Base-by-base conservation (phyloP, 37 sponge, comb jelly and placozoan genomes). In the Chondrilla cf. caribensis region DNA sequence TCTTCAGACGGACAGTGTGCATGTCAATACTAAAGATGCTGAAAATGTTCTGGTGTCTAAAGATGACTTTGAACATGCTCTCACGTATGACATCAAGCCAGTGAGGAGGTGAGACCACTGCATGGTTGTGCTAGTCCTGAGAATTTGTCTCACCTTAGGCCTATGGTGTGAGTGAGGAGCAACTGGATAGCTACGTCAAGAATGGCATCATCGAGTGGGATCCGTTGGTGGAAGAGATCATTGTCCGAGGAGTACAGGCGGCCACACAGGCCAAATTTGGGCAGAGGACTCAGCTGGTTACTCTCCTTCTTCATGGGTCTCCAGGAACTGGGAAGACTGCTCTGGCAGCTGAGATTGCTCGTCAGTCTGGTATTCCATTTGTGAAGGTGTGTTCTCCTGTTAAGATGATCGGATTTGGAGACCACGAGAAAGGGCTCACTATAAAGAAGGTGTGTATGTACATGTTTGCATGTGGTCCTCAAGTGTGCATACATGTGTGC, bases 271-370 rank as follows among this genome's bases (percentile, higher is more conserved):
- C 87, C 28, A 60, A 32, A 15, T 73, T 79, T 25, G 83, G 91
- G 62, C 64, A 83, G 38, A 55, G 86, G 3, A 96, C 91, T 31
- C 87, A 90, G 21, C 89, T 96, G 18, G 87, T 90, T 25, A 90
- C 87, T 81, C 39, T 99, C 17, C 93, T 99, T 14, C 82, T 99
- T 7, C 84, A 90, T 44, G 97, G 97, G 73, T 72, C 41, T 2
- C 65, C 89, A 18, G 93, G 96, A 29, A 83, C 84, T 68, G 97
- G 99, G 60, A 96, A 96, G 84, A 99, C 99, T 26, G 97, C 99
- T 1, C 91, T 99, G 40, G 97, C 97, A 7, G 95, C 93, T 0
- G 60, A 90, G 77, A 89, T 94, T 21, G 99, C 99, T 31, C 73
- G 73, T 22, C 44, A 80, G 32, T 96, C 93, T 8, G 79, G 58